These are phyloP conservation scores for Cryptus armator DNA, from an alignment of 2,888 invertebrate genomes.

Conservation along the genomic window DNA sequence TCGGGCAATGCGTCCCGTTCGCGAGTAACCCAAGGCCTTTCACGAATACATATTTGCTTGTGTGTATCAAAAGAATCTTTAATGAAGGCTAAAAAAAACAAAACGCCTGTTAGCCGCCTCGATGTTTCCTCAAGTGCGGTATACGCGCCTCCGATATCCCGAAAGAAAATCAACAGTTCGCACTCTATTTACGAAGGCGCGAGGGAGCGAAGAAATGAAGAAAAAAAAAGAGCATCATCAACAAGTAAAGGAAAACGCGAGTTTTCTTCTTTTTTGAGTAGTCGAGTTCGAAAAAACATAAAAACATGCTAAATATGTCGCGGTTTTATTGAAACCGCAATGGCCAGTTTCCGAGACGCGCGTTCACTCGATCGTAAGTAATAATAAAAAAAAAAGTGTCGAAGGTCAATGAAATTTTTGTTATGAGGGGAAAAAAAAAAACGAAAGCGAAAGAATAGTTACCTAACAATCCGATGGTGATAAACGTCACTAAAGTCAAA, in stretches of 20 bases:
- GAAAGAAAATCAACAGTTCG: slow-evolving; percentile 1
- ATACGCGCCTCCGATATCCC: not conserved
- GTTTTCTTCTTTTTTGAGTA: not conserved
- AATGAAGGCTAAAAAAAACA: slow-evolving; percentile 30
- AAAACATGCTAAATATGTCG: not conserved
- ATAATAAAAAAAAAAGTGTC: slow-evolving; percentile 36
- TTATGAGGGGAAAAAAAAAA: slow-evolving; percentile 2
- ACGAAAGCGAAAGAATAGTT: slow-evolving; percentile 68
- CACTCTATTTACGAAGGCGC: slow-evolving; percentile 13
- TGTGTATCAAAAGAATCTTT: slow-evolving; percentile 31
- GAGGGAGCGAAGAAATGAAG: not conserved
- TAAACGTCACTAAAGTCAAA: slow-evolving; percentile 80
- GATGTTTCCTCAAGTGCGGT: slow-evolving; percentile 6
- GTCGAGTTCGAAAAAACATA: not conserved
- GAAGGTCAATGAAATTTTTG: slow-evolving; percentile 55
- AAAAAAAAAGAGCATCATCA: slow-evolving; percentile 3
- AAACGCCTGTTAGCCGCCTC: not conserved
- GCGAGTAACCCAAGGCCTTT: slow-evolving; percentile 1
- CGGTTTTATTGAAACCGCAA: slow-evolving; percentile 3
- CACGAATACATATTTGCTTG: slow-evolving; percentile 3
- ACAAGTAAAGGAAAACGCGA: not conserved
- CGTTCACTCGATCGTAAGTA: slow-evolving; percentile 21
- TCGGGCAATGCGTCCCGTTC: not conserved
- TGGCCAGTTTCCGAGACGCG: slow-evolving; percentile 26
- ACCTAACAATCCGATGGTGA: slow-evolving; percentile 83